A percentile compares a stretch with the other conserved stretches of the same genome.
Evolutionary conservation across 2,888 invertebrate genomes (phyloP).

Genomic region (Orchesellides sinensis): DNA sequence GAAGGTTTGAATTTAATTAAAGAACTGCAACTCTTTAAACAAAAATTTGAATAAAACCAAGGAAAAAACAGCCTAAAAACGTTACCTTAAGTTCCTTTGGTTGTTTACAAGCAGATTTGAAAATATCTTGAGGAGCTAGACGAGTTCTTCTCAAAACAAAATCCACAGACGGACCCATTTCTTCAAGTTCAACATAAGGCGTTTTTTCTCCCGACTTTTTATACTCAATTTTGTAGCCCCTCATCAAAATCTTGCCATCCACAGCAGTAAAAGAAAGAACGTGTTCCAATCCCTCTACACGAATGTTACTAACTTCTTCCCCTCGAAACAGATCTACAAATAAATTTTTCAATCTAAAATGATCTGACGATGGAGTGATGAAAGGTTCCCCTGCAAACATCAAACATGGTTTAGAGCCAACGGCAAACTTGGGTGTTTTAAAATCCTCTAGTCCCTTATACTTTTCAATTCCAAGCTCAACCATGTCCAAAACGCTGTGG

Average conservation of each 20-base stretch:
- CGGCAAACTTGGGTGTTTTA: conserved; percentile 85
- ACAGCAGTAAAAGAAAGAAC: conserved; percentile 92
- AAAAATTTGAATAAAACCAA: neutral
- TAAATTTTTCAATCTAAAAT: conserved; percentile 90
- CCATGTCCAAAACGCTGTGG: conserved; percentile 94
- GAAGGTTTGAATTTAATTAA: neutral
- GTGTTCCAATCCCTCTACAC: conserved; percentile 96
- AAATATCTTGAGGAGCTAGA: conserved; percentile 92
- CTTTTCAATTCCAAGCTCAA: conserved; percentile 93
- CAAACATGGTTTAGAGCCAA: conserved; percentile 93
- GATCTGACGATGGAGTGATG: conserved; percentile 86
- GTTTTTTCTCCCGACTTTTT: conserved; percentile 94
- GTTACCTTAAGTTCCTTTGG: conserved; percentile 85
- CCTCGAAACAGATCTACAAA: conserved; percentile 95
- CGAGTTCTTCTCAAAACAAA: conserved; percentile 90
- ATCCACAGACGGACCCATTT: conserved; percentile 96
- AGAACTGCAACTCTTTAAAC: no score
- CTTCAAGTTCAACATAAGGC: conserved; percentile 94
- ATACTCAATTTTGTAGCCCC: conserved; percentile 87
- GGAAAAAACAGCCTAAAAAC: neutral
- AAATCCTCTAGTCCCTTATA: conserved; percentile 89
- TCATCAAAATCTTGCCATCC: conserved; percentile 87
- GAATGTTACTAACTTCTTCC: conserved; percentile 87
- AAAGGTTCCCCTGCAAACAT: conserved; percentile 95
- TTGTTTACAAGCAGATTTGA: conserved; percentile 88